Conservation (phyloP, 2,113 vertebrate species). For the Cinclus cinclus region DNA sequence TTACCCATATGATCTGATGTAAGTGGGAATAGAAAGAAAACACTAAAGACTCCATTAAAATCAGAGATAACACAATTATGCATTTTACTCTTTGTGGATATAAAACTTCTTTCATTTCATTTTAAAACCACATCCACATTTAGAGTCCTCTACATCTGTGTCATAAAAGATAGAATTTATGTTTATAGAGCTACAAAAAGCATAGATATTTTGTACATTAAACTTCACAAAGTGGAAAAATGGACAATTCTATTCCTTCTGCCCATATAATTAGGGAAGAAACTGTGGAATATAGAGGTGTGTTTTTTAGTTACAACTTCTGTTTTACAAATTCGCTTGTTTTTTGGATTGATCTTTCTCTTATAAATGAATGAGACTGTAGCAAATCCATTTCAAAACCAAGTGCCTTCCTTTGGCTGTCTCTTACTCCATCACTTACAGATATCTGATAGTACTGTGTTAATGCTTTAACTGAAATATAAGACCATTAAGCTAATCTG, state of each 20-base stretch:
- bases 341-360: neutral
- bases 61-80: neutral
- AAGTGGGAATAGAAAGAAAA: slow-evolving; percentile 1
- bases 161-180: neutral
- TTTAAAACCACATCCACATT: neutral
- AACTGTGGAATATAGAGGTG: neutral
- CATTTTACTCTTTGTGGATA: neutral
- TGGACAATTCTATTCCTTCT: neutral
- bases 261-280: neutral
- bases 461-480: neutral
- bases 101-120: neutral
- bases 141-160: neutral
- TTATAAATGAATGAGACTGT: neutral
- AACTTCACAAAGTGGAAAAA: neutral
- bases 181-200: neutral
- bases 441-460: neutral
- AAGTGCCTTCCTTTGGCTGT: neutral
- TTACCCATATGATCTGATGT: neutral
- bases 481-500: neutral
- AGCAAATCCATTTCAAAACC: neutral
- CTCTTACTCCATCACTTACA: neutral
- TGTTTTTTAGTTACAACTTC: neutral
- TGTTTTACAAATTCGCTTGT: neutral
- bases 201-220: neutral
- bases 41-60: neutral